phyloP scores from a whole-genome alignment of 1,140 invertebrate species.

The Nasonia vitripennis region DNA sequence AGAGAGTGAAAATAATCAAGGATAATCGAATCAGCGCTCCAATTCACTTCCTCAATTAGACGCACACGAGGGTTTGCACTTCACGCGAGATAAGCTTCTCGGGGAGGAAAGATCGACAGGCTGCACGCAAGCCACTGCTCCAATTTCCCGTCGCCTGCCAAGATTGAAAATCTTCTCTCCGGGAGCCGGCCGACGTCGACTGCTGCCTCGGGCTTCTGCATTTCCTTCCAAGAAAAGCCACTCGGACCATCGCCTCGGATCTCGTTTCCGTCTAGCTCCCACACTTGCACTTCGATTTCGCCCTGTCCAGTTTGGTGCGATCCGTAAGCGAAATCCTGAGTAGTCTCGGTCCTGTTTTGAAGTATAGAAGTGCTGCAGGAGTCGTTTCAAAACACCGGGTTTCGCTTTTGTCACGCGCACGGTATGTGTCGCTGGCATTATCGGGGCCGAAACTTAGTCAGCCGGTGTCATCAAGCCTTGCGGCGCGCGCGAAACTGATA shows the following conservation, averaged over 20 bases:
- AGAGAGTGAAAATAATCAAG: neutral
- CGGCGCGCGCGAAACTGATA: neutral
- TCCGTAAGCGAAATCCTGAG: neutral
- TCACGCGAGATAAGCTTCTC: neutral
- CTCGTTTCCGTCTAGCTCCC: neutral
- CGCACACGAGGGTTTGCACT: neutral
- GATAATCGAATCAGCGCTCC: neutral
- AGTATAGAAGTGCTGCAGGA: neutral
- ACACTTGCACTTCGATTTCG: neutral
- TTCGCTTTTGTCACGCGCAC: neutral
- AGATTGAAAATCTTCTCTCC: neutral
- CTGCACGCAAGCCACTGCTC: neutral
- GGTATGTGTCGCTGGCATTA: neutral
- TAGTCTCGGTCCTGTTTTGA: neutral
- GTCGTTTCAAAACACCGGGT: neutral
- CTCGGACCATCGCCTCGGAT: neutral
- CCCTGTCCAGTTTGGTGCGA: neutral
- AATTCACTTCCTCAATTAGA: constrained; percentile 11
- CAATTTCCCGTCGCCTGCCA: neutral
- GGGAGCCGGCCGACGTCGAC: neutral
- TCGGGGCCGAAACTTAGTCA: constrained; percentile 5
- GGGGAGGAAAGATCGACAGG: neutral
- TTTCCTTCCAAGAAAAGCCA: neutral
- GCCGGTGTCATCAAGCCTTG: neutral
- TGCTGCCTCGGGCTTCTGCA: neutral